phyloP scores from a whole-genome alignment of 2,797 vertebrate species.

The Adelosebastes latens region DNA sequence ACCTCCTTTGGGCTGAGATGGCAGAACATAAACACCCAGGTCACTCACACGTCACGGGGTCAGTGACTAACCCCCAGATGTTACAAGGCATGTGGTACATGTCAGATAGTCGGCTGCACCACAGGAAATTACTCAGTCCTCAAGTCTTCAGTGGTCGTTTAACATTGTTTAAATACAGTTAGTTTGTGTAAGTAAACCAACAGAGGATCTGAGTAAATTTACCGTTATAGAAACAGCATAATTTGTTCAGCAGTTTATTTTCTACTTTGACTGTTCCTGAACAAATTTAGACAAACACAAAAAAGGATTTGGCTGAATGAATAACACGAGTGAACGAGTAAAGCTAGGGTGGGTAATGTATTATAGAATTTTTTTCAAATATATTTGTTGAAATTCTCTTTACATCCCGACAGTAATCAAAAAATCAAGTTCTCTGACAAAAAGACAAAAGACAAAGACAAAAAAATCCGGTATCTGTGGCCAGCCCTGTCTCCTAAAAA shows the following conservation, averaged over 20 bases:
- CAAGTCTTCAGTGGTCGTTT: background rate
- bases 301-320: conserved; percentile 7
- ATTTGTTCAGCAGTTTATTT: background rate
- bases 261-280: background rate
- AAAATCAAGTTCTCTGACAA: background rate
- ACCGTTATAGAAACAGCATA: background rate
- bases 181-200: conserved; percentile 2
- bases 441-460: too few relatives aligned
- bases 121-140: conserved; percentile 9
- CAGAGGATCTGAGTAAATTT: conserved; percentile 10
- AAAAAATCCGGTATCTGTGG: too few relatives aligned
- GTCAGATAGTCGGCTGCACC: background rate
- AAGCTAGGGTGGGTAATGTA: background rate
- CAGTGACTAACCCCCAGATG: conserved; percentile 48
- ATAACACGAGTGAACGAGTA: background rate
- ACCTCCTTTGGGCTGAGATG: conserved; percentile 42
- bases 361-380: background rate
- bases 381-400: background rate
- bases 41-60: conserved; percentile 67
- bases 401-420: background rate
- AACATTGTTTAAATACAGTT: background rate
- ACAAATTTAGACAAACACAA: conserved; percentile 24
- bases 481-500: too few relatives aligned
- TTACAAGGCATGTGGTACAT: conserved; percentile 32
- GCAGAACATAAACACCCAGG: conserved; percentile 55